Conservation (phyloP, 2,113 vertebrate genomes). For the Nothoprocta perdicaria region DNA sequence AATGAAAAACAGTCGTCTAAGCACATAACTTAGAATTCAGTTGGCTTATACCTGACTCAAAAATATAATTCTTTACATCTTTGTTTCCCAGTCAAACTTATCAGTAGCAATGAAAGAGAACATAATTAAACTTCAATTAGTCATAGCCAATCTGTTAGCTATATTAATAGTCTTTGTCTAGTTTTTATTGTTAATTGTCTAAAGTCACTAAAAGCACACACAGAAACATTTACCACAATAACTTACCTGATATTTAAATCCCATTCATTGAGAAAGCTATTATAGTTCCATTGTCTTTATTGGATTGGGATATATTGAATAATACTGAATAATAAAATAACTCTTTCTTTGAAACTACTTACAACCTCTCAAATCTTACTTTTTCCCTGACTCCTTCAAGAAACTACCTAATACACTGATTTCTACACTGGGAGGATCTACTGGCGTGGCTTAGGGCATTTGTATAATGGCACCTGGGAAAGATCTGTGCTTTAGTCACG, state of each 20-base stretch:
- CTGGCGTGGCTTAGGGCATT: rapidly evolving
- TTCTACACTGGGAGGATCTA: neutral
- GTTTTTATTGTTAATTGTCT: neutral
- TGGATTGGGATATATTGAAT: neutral
- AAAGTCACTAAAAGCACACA: neutral
- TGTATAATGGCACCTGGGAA: neutral
- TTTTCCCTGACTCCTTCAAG: rapidly evolving
- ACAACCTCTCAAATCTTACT: neutral
- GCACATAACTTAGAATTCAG: neutral
- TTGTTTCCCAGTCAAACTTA: neutral
- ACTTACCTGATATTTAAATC: neutral
- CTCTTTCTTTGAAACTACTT: neutral
- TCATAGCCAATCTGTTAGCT: neutral
- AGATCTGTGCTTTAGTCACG: neutral
- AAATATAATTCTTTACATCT: neutral
- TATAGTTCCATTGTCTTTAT: neutral
- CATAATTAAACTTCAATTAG: neutral
- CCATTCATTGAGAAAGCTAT: neutral
- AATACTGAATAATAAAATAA: neutral
- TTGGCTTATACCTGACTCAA: neutral
- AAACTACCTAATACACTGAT: neutral
- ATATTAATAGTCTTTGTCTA: neutral
- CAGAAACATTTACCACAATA: neutral
- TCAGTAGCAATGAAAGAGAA: neutral
- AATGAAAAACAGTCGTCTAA: neutral